Conservation (phyloP, 2,113 vertebrate species). For the Labeo rohita region DNA sequence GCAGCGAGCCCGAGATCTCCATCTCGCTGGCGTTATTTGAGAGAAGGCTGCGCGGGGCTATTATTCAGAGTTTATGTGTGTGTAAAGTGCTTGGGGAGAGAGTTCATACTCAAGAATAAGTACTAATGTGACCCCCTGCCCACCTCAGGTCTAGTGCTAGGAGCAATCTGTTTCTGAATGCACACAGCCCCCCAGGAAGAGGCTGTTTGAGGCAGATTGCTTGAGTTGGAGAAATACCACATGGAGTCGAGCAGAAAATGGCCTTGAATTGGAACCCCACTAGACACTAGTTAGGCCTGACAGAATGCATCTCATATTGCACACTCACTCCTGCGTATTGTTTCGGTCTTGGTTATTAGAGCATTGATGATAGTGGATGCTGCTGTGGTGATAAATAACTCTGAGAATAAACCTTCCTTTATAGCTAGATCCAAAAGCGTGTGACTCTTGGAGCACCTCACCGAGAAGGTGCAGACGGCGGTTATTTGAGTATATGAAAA, state of each 20-base stretch:
- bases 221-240: constrained; percentile 13
- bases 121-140: constrained; percentile 42
- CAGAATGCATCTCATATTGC: constrained; percentile 31
- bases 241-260: constrained; percentile 47
- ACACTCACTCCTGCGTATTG: constrained; percentile 17
- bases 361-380: background rate
- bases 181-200: constrained; percentile 1
- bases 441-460: constrained; percentile 2
- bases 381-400: constrained; percentile 4
- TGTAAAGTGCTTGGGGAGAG: constrained; percentile 26
- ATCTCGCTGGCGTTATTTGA: constrained; percentile 7
- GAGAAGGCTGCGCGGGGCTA: background rate
- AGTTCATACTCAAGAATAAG: constrained; percentile 45
- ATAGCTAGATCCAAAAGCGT: constrained; percentile 13
- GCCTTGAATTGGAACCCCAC: constrained; percentile 30
- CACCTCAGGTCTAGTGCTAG: constrained; percentile 22
- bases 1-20: background rate
- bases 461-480: background rate
- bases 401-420: constrained; percentile 7
- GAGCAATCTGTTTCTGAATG: constrained; percentile 27
- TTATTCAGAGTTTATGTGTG: constrained; percentile 22
- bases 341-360: constrained; percentile 21
- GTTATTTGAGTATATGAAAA: background rate
- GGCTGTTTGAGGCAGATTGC: constrained; percentile 35
- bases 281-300: constrained; percentile 31